Percentiles rank a stretch among this genome's conserved stretches.
phyloP scores from a whole-genome alignment of 2,888 invertebrate species.

The Folsomia candida region DNA sequence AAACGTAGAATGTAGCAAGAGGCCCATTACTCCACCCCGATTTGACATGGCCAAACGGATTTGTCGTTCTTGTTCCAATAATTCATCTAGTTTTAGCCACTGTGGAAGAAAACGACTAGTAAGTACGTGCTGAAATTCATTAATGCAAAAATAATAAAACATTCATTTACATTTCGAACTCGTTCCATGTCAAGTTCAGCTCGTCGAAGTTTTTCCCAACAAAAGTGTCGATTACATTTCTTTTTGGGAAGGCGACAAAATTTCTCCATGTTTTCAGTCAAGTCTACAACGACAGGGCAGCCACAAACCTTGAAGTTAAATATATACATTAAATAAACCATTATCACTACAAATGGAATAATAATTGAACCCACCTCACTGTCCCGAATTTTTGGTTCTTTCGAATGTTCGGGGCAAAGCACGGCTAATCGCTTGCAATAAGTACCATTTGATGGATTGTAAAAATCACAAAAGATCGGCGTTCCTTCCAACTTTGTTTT shows the following conservation, averaged over 20 bases:
- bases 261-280: slow-evolving; percentile 60
- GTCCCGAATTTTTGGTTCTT: slow-evolving; percentile 84
- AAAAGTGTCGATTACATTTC: slow-evolving; percentile 83
- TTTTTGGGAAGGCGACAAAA: slow-evolving; percentile 87
- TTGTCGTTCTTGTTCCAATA: slow-evolving; percentile 88
- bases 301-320: slow-evolving; percentile 71
- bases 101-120: slow-evolving; percentile 60
- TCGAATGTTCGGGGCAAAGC: slow-evolving; percentile 95
- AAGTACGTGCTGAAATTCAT: neutral
- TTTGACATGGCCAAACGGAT: slow-evolving; percentile 70
- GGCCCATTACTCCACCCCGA: slow-evolving; percentile 85
- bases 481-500: slow-evolving; percentile 91
- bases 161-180: slow-evolving; percentile 58
- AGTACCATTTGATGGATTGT: slow-evolving; percentile 79
- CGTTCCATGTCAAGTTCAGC: slow-evolving; percentile 93
- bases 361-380: slow-evolving; percentile 60
- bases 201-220: slow-evolving; percentile 91
- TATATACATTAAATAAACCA: neutral
- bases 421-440: slow-evolving; percentile 95
- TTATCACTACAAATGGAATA: too few species aligned
- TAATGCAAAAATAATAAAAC: slow-evolving; percentile 8
- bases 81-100: slow-evolving; percentile 90
- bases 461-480: slow-evolving; percentile 97
- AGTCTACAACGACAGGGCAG: slow-evolving; percentile 81
- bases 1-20: slow-evolving; percentile 95